Conservation (phyloP, 2,888 invertebrate genomes). For the Acleris sparsana region DNA sequence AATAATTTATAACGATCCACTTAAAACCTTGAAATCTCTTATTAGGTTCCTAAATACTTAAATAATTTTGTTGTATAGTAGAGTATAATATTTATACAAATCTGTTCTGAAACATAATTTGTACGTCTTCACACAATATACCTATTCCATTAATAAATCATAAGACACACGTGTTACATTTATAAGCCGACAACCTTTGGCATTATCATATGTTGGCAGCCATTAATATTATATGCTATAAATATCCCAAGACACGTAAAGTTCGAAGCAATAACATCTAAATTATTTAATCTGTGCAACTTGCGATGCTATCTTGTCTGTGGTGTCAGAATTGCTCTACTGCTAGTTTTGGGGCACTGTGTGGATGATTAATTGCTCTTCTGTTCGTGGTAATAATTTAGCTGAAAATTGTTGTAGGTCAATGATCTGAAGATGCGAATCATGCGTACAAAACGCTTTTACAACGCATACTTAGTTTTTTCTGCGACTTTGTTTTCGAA, state of each 20-base stretch:
- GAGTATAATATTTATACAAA: too few relatives aligned
- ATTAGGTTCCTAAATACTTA: too few relatives aligned
- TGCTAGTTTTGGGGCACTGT: slow-evolving; percentile 4
- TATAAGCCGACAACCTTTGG: neutral
- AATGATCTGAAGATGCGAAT: neutral
- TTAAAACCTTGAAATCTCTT: too few relatives aligned
- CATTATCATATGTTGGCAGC: neutral
- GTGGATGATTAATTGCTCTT: slow-evolving; percentile 11
- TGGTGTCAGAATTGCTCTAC: slow-evolving; percentile 7
- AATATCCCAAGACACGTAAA: slow-evolving; percentile 10
- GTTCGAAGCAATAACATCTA: slow-evolving; percentile 11
- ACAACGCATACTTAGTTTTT: neutral
- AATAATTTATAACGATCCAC: too few relatives aligned
- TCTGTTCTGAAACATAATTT: neutral
- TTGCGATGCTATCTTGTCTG: slow-evolving; percentile 11
- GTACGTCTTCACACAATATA: neutral
- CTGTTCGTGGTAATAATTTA: slow-evolving; percentile 4
- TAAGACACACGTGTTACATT: neutral
- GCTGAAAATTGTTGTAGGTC: neutral
- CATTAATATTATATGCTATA: slow-evolving; percentile 14
- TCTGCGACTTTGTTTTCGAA: too few relatives aligned
- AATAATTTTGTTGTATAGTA: too few relatives aligned
- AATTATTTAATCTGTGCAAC: slow-evolving; percentile 21
- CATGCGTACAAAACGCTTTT: neutral
- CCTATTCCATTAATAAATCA: neutral